Percentiles rank a stretch among this genome's conserved stretches.
Conservation (phyloP, 2,888 invertebrate species). For the Pecten maximus region DNA sequence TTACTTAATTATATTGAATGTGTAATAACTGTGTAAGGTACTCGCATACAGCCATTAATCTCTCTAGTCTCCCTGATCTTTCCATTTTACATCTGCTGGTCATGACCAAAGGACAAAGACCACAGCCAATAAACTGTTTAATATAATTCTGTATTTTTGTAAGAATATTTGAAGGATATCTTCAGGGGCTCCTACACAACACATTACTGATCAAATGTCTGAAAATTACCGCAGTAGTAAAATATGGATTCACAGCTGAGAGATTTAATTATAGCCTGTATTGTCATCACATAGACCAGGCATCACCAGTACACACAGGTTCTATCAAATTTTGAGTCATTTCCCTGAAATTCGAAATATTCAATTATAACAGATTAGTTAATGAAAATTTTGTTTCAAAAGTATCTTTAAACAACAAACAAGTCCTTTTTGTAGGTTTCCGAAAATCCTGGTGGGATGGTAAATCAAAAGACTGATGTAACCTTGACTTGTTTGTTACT, state of each 20-base stretch:
- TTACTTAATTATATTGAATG: not conserved
- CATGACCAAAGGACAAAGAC: not conserved
- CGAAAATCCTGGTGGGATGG: not conserved
- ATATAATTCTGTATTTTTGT: not conserved
- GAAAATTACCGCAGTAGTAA: too few relatives aligned
- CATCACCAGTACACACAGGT: not conserved
- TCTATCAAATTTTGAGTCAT: not conserved
- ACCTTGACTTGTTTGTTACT: too few relatives aligned
- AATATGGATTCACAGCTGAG: too few relatives aligned
- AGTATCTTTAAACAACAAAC: too few relatives aligned
- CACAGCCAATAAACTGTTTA: not conserved
- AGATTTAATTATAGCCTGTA: not conserved
- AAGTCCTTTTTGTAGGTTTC: too few relatives aligned
- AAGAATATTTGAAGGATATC: not conserved
- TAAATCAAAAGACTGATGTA: too few relatives aligned
- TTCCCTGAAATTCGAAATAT: not conserved
- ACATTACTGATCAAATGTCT: not conserved
- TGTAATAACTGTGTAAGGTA: not conserved
- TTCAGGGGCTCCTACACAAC: not conserved
- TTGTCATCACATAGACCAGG: not conserved
- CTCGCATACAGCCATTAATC: not conserved
- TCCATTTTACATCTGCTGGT: constrained; percentile 21
- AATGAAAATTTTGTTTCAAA: too few relatives aligned
- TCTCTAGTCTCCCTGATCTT: not conserved
- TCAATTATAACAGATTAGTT: too few relatives aligned